phyloP scores from a whole-genome alignment of 53 echinoderm and acorn worm species.

The Glandiceps talaboti region DNA sequence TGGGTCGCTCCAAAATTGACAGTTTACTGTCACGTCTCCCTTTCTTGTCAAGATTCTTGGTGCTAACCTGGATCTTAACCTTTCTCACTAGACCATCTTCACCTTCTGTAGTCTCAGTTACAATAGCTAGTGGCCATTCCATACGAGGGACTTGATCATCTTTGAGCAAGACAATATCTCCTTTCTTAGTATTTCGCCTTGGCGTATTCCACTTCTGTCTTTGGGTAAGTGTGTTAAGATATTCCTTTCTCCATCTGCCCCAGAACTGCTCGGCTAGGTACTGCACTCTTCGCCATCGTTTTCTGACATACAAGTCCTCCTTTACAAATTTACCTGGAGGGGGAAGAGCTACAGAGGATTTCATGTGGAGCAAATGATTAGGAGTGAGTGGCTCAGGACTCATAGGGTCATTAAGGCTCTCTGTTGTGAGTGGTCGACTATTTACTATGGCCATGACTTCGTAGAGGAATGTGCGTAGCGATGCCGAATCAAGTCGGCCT shows the following conservation, averaged over 20 bases:
- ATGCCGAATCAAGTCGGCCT: conserved; percentile 35
- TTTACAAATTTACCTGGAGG: conserved; percentile 33
- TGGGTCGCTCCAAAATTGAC: conserved; percentile 2
- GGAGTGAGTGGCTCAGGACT: conserved; percentile 25
- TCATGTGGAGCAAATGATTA: conserved; percentile 38
- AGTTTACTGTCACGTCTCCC: conserved; percentile 17
- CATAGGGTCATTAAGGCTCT: conserved; percentile 20
- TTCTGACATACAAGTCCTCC: conserved; percentile 29
- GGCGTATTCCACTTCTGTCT: conserved; percentile 36
- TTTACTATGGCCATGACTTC: conserved; percentile 33
- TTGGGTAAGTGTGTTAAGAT: no score
- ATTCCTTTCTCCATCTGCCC: conserved; percentile 47
- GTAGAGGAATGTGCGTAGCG: conserved; percentile 33
- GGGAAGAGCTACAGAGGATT: conserved; percentile 30
- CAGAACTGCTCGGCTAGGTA: conserved; percentile 31
- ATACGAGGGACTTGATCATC: conserved; percentile 18
- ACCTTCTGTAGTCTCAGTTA: conserved; percentile 5
- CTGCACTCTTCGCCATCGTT: conserved; percentile 38
- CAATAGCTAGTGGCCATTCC: conserved; percentile 38
- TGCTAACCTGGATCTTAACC: conserved; percentile 4
- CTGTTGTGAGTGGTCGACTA: conserved; percentile 23
- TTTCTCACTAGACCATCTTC: conserved; percentile 22
- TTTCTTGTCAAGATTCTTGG: conserved; percentile 4
- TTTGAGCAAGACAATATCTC: conserved; percentile 31
- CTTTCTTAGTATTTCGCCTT: conserved; percentile 19